A percentile compares a stretch with the other conserved stretches of the same genome.
Evolutionary conservation across 2,797 vertebrate species (phyloP).

Genomic region (Streptopelia turtur): DNA sequence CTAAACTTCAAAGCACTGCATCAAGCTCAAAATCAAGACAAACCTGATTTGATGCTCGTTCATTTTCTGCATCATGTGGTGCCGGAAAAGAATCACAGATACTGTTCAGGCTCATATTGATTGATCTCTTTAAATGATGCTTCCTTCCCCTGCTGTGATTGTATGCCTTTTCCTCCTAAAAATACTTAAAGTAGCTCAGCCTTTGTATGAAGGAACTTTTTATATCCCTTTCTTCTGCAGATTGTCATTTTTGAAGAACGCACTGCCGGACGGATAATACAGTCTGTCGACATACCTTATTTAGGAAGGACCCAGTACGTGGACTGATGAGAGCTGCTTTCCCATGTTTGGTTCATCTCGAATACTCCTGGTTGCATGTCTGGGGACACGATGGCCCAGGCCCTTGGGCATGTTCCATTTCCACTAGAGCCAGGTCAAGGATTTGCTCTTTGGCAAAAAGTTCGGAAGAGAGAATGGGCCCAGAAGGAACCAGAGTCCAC

Average conservation of each 20-base stretch:
- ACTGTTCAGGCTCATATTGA: not conserved
- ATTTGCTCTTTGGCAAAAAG: constrained; percentile 16
- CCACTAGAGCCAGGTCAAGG: constrained; percentile 17
- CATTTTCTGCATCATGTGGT: not conserved
- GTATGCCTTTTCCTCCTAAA: not conserved
- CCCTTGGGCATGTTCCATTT: not conserved
- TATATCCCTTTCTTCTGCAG: constrained; percentile 67
- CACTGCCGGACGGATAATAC: constrained; percentile 83
- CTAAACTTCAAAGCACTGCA: not conserved
- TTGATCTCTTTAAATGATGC: not conserved
- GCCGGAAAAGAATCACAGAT: not conserved
- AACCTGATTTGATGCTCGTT: not conserved
- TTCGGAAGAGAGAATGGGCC: not conserved
- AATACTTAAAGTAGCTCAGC: not conserved
- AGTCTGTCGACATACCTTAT: constrained; percentile 85
- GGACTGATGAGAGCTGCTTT: constrained; percentile 69
- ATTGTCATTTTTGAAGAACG: constrained; percentile 91
- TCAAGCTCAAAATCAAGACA: not conserved
- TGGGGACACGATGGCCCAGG: constrained; percentile 11
- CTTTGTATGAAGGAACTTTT: not conserved
- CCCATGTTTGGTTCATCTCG: not conserved
- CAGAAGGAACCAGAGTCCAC: not conserved
- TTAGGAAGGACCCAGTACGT: constrained; percentile 89
- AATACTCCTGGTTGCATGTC: constrained; percentile 37
- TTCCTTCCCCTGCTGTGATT: not conserved